phyloP scores from a whole-genome alignment of 2,113 vertebrate genomes.

The Tupaia tana region DNA sequence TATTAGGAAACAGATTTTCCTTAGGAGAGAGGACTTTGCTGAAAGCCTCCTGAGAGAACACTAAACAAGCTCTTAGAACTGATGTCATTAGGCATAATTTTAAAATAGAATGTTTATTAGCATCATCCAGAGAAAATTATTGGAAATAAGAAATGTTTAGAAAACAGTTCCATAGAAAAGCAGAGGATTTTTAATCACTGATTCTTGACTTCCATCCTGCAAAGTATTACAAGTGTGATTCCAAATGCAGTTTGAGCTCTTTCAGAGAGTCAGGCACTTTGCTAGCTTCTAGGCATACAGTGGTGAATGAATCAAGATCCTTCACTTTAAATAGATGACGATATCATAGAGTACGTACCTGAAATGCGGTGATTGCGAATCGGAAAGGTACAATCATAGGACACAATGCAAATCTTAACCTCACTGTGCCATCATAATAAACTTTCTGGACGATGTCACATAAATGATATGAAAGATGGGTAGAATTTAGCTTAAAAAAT shows the following conservation, averaged over 20 bases:
- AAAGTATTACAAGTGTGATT: neutral
- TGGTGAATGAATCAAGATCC: neutral
- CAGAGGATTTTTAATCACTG: neutral
- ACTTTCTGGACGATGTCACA: neutral
- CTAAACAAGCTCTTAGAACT: neutral
- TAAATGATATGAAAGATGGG: neutral
- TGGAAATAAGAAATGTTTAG: neutral
- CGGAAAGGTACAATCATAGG: neutral
- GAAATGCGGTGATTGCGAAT: neutral
- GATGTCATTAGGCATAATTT: neutral
- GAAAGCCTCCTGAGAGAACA: neutral
- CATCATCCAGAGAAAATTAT: neutral
- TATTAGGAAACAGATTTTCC: neutral
- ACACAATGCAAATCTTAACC: too few species aligned
- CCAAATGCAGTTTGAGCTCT: neutral
- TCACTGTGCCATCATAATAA: neutral
- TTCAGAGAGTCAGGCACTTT: neutral
- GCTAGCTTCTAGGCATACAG: too few species aligned
- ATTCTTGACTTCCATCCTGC: neutral
- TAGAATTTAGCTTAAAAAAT: neutral
- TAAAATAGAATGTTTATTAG: slow-evolving; percentile 16
- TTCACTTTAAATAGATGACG: neutral
- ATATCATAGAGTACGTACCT: neutral
- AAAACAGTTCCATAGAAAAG: slow-evolving; percentile 9
- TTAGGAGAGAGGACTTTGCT: neutral